Conservation (phyloP, 2,797 vertebrate genomes). For the Gephyroberyx darwinii region DNA sequence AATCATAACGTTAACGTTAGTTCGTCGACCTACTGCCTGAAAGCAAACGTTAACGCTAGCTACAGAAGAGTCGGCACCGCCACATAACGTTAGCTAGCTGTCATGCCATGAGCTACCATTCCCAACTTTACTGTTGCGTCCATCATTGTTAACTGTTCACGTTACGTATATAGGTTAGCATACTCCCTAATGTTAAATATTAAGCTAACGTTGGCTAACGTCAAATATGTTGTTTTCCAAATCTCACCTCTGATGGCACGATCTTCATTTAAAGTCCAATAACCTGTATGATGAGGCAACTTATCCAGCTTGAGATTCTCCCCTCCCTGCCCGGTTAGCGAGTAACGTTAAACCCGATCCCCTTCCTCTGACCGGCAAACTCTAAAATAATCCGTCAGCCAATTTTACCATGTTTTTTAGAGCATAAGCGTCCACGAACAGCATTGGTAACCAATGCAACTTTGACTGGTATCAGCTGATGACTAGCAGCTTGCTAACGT, state of each 20-base stretch:
- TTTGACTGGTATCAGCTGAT: constrained; percentile 74
- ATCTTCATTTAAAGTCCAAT: constrained; percentile 89
- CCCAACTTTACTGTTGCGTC: constrained; percentile 70
- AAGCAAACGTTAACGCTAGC: constrained; percentile 55
- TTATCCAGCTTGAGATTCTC: constrained; percentile 85
- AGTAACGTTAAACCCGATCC: constrained; percentile 75
- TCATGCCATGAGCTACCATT: constrained; percentile 67
- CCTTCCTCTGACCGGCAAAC: constrained; percentile 68
- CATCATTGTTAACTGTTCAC: constrained; percentile 70
- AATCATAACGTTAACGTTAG: constrained; percentile 34
- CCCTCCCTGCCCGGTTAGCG: constrained; percentile 79
- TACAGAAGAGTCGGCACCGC: constrained; percentile 49
- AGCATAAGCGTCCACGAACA: constrained; percentile 41
- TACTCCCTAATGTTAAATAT: constrained; percentile 3
- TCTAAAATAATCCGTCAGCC: constrained; percentile 66
- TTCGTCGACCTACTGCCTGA: constrained; percentile 70
- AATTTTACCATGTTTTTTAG: constrained; percentile 57
- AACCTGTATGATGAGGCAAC: constrained; percentile 85
- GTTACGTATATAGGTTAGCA: constrained; percentile 40
- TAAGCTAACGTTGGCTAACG: background rate
- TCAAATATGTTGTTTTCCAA: constrained; percentile 6
- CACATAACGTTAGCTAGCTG: constrained; percentile 73
- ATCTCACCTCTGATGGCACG: constrained; percentile 85
- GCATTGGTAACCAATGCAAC: constrained; percentile 50
- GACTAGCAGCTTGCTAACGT: constrained; percentile 77